Evolutionary conservation across 2,888 invertebrate genomes (phyloP).

Genomic region (Tiliacea aurago): DNA sequence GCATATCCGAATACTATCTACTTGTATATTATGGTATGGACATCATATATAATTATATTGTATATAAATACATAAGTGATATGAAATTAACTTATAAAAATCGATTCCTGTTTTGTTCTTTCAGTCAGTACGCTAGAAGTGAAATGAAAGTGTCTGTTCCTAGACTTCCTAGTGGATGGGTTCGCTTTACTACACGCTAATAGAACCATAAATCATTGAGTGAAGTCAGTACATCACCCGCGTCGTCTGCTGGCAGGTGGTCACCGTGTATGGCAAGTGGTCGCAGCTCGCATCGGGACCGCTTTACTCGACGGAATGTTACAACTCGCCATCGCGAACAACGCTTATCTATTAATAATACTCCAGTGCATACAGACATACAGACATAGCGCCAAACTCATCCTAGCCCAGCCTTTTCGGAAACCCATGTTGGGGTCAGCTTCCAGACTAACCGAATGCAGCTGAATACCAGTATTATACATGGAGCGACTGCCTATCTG

Average conservation of each 20-base stretch:
- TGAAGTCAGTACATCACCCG: constrained; percentile 20
- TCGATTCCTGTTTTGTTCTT: background rate
- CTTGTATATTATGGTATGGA: no score
- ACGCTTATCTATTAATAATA: constrained; percentile 25
- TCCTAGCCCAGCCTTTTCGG: no score
- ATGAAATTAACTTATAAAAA: background rate
- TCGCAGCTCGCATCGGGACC: constrained; percentile 16
- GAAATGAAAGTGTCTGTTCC: background rate
- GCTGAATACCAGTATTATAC: no score
- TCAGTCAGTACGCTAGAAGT: background rate
- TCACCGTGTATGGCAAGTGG: constrained; percentile 55
- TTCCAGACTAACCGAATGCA: no score
- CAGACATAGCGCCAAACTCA: background rate
- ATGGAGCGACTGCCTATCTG: no score
- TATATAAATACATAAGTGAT: background rate
- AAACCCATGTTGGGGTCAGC: no score
- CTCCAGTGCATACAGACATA: background rate
- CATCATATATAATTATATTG: no score
- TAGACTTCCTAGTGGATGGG: background rate
- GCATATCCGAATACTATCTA: no score
- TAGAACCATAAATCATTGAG: constrained; percentile 35
- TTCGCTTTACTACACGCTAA: background rate
- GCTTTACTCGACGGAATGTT: constrained; percentile 49
- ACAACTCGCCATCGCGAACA: background rate
- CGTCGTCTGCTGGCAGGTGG: constrained; percentile 31